phyloP scores from a whole-genome alignment of 2,888 invertebrate genomes.

The Petrolisthes manimaculis region DNA sequence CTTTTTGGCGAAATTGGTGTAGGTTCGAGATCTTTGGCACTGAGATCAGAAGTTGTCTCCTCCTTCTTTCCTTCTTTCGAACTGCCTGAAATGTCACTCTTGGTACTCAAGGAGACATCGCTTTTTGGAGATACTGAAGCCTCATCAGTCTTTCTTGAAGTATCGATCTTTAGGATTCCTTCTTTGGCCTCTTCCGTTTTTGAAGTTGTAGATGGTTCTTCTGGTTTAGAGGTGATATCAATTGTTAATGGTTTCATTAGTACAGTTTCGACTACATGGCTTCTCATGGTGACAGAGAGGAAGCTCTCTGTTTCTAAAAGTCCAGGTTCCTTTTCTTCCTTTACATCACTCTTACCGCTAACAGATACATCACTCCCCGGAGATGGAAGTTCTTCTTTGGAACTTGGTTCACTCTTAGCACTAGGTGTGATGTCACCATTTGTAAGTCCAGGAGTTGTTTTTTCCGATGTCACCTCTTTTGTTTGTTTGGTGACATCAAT shows the following conservation, averaged over 20 bases:
- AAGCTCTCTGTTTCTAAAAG: slow-evolving; percentile 6
- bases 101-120: slow-evolving; percentile 43
- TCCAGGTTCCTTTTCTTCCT: background rate
- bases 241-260: slow-evolving; percentile 1
- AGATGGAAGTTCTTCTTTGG: slow-evolving; percentile 23
- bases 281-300: slow-evolving; percentile 39
- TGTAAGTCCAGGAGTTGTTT: slow-evolving; percentile 8
- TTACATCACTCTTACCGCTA: background rate
- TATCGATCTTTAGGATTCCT: slow-evolving; percentile 3
- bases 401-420: slow-evolving; percentile 16
- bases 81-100: slow-evolving; percentile 28
- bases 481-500: slow-evolving; percentile 1
- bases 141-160: slow-evolving; percentile 7
- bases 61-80: slow-evolving; percentile 7
- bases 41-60: slow-evolving; percentile 2
- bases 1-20: background rate
- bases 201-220: background rate
- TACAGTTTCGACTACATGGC: slow-evolving; percentile 29
- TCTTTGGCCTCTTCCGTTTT: slow-evolving; percentile 3
- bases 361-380: slow-evolving; percentile 8
- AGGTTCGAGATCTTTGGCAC: slow-evolving; percentile 3
- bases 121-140: slow-evolving; percentile 49
- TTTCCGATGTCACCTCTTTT: slow-evolving; percentile 5
- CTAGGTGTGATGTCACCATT: slow-evolving; percentile 35
- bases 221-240: background rate